These are phyloP conservation scores for Neomorphus geoffroyi DNA, from an alignment of 2,797 vertebrate genomes.

Conservation along the genomic window DNA sequence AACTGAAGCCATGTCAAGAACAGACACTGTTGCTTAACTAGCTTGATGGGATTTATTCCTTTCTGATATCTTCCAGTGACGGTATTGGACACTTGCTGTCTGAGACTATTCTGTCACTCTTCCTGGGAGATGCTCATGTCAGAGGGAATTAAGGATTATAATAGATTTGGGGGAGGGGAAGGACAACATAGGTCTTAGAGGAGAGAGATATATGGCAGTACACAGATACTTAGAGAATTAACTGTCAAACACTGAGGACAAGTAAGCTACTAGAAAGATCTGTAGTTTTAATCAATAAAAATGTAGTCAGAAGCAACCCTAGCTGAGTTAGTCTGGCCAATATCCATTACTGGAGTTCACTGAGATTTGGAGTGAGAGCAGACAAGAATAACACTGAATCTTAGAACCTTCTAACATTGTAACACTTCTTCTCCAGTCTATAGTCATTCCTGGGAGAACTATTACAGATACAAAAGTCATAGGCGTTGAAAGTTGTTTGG, in stretches of 20 bases:
- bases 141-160: slow-evolving; percentile 40
- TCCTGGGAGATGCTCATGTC: not conserved
- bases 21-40: not conserved
- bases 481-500: not conserved
- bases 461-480: not conserved
- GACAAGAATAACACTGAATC: not conserved
- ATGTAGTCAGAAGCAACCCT: not conserved
- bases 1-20: not conserved
- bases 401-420: not conserved
- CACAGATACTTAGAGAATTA: not conserved
- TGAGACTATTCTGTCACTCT: not conserved
- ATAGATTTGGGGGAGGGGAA: slow-evolving; percentile 32
- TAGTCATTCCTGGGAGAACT: not conserved
- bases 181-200: not conserved
- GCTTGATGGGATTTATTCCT: not conserved
- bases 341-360: not conserved
- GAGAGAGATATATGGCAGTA: not conserved
- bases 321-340: not conserved
- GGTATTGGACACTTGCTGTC: not conserved
- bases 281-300: not conserved
- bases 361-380: not conserved
- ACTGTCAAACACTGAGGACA: not conserved
- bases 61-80: not conserved
- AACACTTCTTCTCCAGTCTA: not conserved
- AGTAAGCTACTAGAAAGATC: not conserved